These are phyloP conservation scores for Adelges cooleyi DNA, from an alignment of 1,140 invertebrate genomes.

Conservation along the genomic window DNA sequence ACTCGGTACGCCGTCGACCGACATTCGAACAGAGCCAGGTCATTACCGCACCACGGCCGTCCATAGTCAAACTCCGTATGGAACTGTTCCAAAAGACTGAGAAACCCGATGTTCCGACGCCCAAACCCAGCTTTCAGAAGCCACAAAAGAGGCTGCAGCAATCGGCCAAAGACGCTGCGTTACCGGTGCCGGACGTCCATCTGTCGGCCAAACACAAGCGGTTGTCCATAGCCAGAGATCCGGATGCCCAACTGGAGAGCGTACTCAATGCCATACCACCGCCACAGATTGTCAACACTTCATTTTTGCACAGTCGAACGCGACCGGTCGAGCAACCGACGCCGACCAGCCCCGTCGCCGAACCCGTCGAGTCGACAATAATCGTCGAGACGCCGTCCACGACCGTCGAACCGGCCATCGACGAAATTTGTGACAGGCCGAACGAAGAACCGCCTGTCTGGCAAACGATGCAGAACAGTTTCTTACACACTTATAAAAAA, in stretches of 20 bases:
- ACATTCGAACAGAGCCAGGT: background rate
- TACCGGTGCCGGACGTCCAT: background rate
- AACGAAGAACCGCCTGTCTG: too few relatives aligned
- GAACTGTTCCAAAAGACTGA: slow-evolving; percentile 30
- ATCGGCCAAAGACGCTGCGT: background rate
- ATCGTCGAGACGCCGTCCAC: too few relatives aligned
- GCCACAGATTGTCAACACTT: background rate
- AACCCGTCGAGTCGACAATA: too few relatives aligned
- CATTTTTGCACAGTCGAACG: background rate
- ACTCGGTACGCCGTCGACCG: slow-evolving; percentile 9
- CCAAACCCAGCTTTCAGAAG: background rate
- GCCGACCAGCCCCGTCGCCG: too few relatives aligned
- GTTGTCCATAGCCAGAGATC: slow-evolving; percentile 11
- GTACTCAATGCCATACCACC: background rate
- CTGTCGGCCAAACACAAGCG: background rate
- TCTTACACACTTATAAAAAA: background rate
- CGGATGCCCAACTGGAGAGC: background rate
- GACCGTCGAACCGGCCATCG: too few relatives aligned
- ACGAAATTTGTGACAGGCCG: too few relatives aligned
- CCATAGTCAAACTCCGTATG: slow-evolving; percentile 26
- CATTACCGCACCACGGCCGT: background rate
- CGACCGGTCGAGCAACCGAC: background rate
- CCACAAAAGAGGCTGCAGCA: background rate
- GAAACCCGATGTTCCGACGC: background rate
- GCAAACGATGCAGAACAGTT: background rate